Percentiles rank a stretch among this genome's conserved stretches.
These are phyloP conservation scores for Pseudomyrmex gracilis DNA, from an alignment of 1,140 invertebrate genomes.

Conservation along the genomic window DNA sequence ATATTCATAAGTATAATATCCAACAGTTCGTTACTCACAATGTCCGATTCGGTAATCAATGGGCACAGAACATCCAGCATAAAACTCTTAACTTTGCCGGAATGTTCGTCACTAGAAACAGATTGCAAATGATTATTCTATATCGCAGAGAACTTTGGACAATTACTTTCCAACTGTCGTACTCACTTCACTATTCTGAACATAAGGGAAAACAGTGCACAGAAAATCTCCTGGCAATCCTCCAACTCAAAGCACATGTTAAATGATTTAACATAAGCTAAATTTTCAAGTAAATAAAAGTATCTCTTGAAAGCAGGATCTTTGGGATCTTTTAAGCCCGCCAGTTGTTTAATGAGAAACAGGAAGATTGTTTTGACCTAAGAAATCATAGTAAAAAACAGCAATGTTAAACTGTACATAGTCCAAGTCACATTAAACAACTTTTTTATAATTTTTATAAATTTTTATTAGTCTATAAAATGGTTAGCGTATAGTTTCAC, in stretches of 20 bases:
- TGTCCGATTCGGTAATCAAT: conserved; percentile 97
- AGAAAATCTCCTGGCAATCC: conserved; percentile 98
- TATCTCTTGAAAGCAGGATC: conserved; percentile 99
- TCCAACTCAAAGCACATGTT: conserved; percentile 99
- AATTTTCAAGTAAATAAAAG: conserved; percentile 97
- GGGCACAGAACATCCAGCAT: conserved; percentile 98
- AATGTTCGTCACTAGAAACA: conserved; percentile 95
- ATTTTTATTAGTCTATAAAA: not conserved
- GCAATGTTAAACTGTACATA: conserved; percentile 1
- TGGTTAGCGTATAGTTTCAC: not conserved
- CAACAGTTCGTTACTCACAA: conserved; percentile 96
- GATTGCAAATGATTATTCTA: conserved; percentile 38
- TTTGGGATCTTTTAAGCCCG: conserved; percentile 97
- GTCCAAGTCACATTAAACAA: not conserved
- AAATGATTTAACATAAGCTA: conserved; percentile 99
- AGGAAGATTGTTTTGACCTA: conserved; percentile 94
- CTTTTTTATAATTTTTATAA: conserved; percentile 2
- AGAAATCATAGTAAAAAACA: conserved; percentile 30
- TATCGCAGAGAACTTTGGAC: conserved; percentile 3
- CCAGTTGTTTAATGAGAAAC: conserved; percentile 97
- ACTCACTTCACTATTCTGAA: conserved; percentile 98
- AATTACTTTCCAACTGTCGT: not conserved
- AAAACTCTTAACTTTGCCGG: conserved; percentile 97
- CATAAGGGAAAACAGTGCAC: conserved; percentile 96
- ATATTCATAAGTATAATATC: conserved; percentile 98